phyloP scores from a whole-genome alignment of 2,113 vertebrate genomes.

The Regulus satrapa region DNA sequence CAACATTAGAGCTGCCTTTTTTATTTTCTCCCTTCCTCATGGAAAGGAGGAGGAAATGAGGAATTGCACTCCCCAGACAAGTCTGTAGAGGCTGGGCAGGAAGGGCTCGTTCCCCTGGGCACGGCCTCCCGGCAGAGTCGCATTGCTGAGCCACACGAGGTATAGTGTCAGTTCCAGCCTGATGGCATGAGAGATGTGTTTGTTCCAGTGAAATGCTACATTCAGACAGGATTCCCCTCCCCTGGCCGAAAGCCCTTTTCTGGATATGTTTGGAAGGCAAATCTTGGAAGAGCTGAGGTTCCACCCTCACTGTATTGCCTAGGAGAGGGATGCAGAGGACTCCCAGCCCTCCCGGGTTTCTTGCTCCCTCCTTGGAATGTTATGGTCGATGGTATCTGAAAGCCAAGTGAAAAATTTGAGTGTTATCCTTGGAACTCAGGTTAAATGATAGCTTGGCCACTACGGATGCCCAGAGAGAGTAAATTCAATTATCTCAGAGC shows the following conservation, averaged over 20 bases:
- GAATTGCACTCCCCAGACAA: background rate
- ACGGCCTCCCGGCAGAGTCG: background rate
- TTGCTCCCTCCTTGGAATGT: slow-evolving; percentile 44
- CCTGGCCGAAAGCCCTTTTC: slow-evolving; percentile 55
- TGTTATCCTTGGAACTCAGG: background rate
- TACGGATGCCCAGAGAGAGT: background rate
- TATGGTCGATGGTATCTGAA: slow-evolving; percentile 95
- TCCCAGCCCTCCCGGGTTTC: background rate
- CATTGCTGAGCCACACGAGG: slow-evolving; percentile 37
- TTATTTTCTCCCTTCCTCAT: background rate
- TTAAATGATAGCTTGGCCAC: background rate
- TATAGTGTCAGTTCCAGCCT: slow-evolving; percentile 30
- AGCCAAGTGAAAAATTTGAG: background rate
- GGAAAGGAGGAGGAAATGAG: background rate
- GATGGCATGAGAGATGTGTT: slow-evolving; percentile 25
- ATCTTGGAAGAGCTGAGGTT: slow-evolving; percentile 67
- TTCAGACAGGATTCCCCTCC: slow-evolving; percentile 74
- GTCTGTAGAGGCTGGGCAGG: background rate
- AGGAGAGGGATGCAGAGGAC: slow-evolving; percentile 2
- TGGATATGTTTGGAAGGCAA: slow-evolving; percentile 55
- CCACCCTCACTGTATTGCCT: background rate
- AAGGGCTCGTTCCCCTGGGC: background rate
- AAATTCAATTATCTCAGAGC: background rate
- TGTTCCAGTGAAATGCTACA: slow-evolving; percentile 78
- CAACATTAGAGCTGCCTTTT: background rate